Base-by-base conservation (phyloP, 2,888 invertebrate species). In the Oscheius sp. region DNA sequence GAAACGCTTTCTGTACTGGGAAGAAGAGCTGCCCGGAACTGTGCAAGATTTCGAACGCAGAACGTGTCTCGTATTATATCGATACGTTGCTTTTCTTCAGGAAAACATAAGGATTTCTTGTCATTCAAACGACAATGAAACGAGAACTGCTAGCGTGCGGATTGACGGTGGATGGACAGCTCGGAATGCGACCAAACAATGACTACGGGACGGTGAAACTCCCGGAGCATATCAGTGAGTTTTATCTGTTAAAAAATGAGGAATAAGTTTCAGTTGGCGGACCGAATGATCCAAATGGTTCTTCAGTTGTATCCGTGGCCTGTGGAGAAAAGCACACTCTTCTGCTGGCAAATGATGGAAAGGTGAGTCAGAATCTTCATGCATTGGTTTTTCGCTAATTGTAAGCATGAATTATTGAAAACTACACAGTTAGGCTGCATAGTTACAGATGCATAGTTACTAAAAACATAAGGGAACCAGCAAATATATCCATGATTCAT, bases 301-400 rank as follows among this genome's bases (percentile, higher is more conserved):
- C 79, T 1, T 50, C 81, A 1, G 82, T 84, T 9, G 73, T 76
- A 53, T 29, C 66, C 10, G 78, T 85, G 1, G 84, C 85, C 1
- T 81, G 80, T 55, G 86, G 86, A n/a, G 84, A 85, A 71, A 76
- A 79, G 70, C 86, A 86, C 74, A 83, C 86, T 29, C n/a, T 86
- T 0, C 78, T 84, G 48, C 79, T 86, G 57, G 79, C 84, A 1
- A 76, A 76, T 4, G 82, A 85, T 48, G 86, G 86, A 32, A 79
- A 84, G 70, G 70, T 70, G 11, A 13, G 42, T 42, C 42, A 42
- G 7, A 42, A 10, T 65, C 3, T 13, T n/a, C 13, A 59, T 13
- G 5, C 13, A 13, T n/a, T 59, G 3, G 4, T n/a, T 59, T 55
- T 55, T 29, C 55, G 55, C 5, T 10, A 29, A 5, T 42, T 42